These are phyloP conservation scores for Mobula birostris DNA, from an alignment of 2,113 vertebrate genomes.

Conservation along the genomic window DNA sequence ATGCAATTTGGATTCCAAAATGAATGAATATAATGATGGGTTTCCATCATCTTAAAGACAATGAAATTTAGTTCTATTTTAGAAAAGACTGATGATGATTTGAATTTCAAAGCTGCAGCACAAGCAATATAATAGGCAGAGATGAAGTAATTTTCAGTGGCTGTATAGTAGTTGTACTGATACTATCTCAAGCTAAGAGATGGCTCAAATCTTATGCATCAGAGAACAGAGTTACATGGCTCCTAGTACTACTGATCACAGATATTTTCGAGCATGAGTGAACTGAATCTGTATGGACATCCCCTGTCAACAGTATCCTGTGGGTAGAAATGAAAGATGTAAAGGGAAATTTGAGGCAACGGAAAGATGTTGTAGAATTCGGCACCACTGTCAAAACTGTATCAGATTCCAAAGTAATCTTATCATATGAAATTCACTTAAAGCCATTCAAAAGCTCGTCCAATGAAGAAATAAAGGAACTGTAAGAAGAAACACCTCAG, in stretches of 20 bases:
- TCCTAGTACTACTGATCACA: not conserved
- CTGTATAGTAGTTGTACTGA: not conserved
- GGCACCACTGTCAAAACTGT: not conserved
- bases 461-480: not conserved
- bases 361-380: not conserved
- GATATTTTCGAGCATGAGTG: not conserved
- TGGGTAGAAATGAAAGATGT: not conserved
- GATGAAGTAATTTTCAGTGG: not conserved
- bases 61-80: not conserved
- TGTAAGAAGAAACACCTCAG: too few species aligned
- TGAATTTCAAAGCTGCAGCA: not conserved
- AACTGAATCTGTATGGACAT: not conserved
- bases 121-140: not conserved
- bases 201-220: not conserved
- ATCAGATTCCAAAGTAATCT: not conserved
- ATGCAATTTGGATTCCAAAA: not conserved
- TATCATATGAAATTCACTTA: not conserved
- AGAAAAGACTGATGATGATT: not conserved
- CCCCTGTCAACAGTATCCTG: not conserved
- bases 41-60: not conserved
- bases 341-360: constrained; percentile 1
- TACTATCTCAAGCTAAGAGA: not conserved
- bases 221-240: not conserved
- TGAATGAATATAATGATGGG: not conserved
- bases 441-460: not conserved